Evolutionary conservation across 2,113 vertebrate genomes (phyloP).

Genomic region (Myotis davidii): DNA sequence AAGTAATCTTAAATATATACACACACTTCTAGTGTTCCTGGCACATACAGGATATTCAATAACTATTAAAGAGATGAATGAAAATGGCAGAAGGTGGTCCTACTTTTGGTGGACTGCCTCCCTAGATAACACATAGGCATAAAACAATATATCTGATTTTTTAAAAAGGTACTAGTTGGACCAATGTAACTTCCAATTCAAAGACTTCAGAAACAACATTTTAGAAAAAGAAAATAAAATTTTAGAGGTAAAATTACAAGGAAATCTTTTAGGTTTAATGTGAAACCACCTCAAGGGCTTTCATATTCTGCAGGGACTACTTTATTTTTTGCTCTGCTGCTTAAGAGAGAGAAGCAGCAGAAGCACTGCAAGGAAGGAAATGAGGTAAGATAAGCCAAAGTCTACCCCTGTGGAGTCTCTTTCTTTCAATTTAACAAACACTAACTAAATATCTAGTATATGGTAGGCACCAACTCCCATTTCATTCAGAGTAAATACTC

Average conservation of each 20-base stretch:
- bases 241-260: conserved; percentile 42
- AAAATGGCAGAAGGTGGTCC: not conserved
- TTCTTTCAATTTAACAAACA: not conserved
- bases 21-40: not conserved
- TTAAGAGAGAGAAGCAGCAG: not conserved
- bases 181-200: conserved; percentile 35
- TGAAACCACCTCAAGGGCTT: conserved; percentile 35
- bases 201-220: conserved; percentile 1
- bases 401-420: not conserved
- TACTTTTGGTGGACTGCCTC: not conserved
- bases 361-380: not conserved
- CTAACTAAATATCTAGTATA: not conserved
- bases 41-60: not conserved
- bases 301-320: not conserved
- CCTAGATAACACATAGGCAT: not conserved
- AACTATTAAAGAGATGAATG: conserved; percentile 42
- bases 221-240: conserved; percentile 40
- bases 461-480: not conserved
- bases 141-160: not conserved
- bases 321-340: not conserved
- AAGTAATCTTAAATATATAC: conserved; percentile 26
- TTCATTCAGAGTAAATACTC: not conserved
- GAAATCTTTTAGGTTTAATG: conserved; percentile 48
- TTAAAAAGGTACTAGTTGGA: not conserved
- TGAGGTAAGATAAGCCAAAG: not conserved